These are phyloP conservation scores for Drosophila ficusphila DNA, from an alignment of 1,140 invertebrate genomes.

Conservation along the genomic window DNA sequence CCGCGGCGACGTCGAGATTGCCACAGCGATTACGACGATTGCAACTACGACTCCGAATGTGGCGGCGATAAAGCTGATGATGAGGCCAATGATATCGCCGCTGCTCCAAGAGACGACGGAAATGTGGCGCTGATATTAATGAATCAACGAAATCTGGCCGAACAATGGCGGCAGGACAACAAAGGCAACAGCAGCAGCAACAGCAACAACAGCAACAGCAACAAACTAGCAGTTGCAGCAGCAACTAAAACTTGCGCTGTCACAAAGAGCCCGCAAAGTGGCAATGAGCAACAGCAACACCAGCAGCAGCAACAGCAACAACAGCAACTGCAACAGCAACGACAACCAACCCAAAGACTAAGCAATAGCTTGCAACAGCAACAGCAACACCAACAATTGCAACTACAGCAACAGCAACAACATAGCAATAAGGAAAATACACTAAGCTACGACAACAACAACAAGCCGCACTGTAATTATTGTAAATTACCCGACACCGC, in stretches of 20 bases:
- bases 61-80: constrained; percentile 42
- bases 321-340: constrained; percentile 54
- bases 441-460: constrained; percentile 65
- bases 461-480: constrained; percentile 77
- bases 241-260: constrained; percentile 75
- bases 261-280: constrained; percentile 74
- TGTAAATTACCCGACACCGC: constrained; percentile 80
- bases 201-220: constrained; percentile 54
- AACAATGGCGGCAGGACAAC: constrained; percentile 82
- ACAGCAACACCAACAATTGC: constrained; percentile 41
- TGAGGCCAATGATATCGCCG: constrained; percentile 61
- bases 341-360: constrained; percentile 83
- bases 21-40: constrained; percentile 67
- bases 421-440: constrained; percentile 81
- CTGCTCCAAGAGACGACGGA: constrained; percentile 56
- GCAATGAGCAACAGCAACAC: constrained; percentile 68
- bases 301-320: constrained; percentile 33
- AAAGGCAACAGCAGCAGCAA: constrained; percentile 61
- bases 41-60: constrained; percentile 29
- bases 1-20: constrained; percentile 63
- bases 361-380: constrained; percentile 77
- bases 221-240: constrained; percentile 36
- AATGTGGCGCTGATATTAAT: constrained; percentile 81
- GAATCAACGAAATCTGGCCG: constrained; percentile 77
- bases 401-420: constrained; percentile 60